Base-by-base conservation (phyloP, 2,113 vertebrate genomes). In the Corythornis madagascariensis region DNA sequence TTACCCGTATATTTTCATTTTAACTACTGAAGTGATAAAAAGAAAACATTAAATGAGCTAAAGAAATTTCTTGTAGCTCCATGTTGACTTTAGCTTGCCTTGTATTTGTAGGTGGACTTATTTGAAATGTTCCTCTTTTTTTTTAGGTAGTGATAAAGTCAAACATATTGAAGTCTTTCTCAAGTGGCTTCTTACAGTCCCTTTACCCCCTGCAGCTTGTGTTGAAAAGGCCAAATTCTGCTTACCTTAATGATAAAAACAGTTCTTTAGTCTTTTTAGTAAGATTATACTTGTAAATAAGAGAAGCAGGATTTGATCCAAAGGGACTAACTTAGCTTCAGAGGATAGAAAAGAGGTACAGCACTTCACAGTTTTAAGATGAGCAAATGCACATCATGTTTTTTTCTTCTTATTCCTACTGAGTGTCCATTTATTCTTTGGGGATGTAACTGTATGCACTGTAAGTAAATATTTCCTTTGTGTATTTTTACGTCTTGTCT, bases 1-100 rank as follows among this genome's bases (percentile, higher is more conserved):
- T 84, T 91, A 38, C 61, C n/a, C 31, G 31, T 55, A 2, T 65
- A 92, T 86, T 95, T 92, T 83, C 72, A 83, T 43, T 92, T 80
- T 61, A 72, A 61, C 38, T 78, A 70, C 52, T 92, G 80, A 91
- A 91, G 86, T 1, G 0, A 78, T 93, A 88, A 92, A 91, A 86
- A 67, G 6, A 89, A 95, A 92, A 63, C 43, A 78, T 60, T 60
- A 90, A 93, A 86, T 26, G 28, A 80, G 42, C 35, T 31, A 13
- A 56, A 85, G 16, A 95, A 65, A 87, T 71, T 13, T 85, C 28
- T 33, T 85, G 43, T 33, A 60, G 67, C 5, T 60, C 42, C 31
- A 43, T 4, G 1, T 10, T 53, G 19, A 82, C 25, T 90, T 73
- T 16, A 69, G 65, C 16, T 71, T 71, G 29, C 21, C 4, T 33